Evolutionary conservation across 2,888 invertebrate species (phyloP).

Genomic region (Pheosia tremula): DNA sequence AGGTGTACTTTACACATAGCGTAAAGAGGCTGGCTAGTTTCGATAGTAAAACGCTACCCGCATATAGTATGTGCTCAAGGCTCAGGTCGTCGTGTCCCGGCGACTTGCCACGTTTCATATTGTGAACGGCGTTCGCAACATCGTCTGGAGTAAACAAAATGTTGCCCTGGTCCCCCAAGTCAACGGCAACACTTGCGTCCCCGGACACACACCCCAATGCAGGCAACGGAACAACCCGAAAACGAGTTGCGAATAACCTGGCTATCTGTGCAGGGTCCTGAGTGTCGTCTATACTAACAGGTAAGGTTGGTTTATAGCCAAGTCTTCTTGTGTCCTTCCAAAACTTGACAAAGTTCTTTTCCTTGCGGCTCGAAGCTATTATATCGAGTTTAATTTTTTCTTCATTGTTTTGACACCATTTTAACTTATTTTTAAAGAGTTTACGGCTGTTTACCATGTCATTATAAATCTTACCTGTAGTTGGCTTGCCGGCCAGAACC

Average conservation of each 20-base stretch:
- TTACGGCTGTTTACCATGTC: not conserved
- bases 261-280: not conserved
- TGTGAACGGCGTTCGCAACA: not conserved
- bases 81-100: not conserved
- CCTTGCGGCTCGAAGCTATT: not conserved
- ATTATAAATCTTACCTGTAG: not conserved
- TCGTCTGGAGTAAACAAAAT: too few species aligned
- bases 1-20: not conserved
- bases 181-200: not conserved
- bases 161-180: not conserved
- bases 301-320: not conserved
- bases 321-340: not conserved
- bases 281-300: not conserved
- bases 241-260: not conserved
- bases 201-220: too few species aligned
- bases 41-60: not conserved
- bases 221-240: not conserved
- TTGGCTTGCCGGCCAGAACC: constrained; percentile 4
- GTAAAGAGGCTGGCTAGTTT: not conserved
- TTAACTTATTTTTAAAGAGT: not conserved
- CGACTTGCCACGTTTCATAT: not conserved
- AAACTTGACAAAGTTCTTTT: constrained; percentile 1
- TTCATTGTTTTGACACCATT: not conserved
- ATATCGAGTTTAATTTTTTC: not conserved
- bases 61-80: not conserved